These are phyloP conservation scores for Laterallus jamaicensis DNA, from an alignment of 2,113 vertebrate species.

Conservation along the genomic window DNA sequence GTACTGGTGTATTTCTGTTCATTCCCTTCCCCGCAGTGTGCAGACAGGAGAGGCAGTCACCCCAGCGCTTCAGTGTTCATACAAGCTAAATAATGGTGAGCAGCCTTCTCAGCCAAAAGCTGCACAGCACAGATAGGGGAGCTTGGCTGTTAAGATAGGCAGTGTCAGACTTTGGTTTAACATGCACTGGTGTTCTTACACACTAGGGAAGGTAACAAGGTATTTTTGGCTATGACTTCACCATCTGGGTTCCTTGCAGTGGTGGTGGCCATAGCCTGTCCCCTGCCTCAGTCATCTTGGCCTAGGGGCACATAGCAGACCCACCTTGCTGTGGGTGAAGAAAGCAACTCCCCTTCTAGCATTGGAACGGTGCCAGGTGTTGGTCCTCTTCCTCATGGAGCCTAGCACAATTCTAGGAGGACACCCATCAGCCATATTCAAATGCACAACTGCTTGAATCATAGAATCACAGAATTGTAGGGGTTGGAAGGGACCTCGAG, in stretches of 20 bases:
- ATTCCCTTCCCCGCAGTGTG: not conserved
- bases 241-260: fast-evolving
- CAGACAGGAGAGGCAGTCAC: fast-evolving
- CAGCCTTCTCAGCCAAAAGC: not conserved
- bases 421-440: fast-evolving
- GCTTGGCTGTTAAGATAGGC: not conserved
- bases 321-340: fast-evolving
- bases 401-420: not conserved
- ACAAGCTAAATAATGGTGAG: not conserved
- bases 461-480: too few species aligned
- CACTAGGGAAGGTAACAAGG: fast-evolving
- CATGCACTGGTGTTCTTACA: fast-evolving
- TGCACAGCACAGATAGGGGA: not conserved
- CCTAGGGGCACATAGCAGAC: fast-evolving
- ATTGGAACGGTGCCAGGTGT: fast-evolving
- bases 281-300: fast-evolving
- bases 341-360: not conserved
- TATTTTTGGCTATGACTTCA: not conserved
- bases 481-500: too few species aligned
- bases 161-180: fast-evolving
- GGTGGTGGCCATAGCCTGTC: not conserved
- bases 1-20: not conserved
- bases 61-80: fast-evolving
- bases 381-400: not conserved
- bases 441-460: not conserved